Evolutionary conservation across 2,797 vertebrate genomes (phyloP).

Genomic region (Coregonus suidteri): DNA sequence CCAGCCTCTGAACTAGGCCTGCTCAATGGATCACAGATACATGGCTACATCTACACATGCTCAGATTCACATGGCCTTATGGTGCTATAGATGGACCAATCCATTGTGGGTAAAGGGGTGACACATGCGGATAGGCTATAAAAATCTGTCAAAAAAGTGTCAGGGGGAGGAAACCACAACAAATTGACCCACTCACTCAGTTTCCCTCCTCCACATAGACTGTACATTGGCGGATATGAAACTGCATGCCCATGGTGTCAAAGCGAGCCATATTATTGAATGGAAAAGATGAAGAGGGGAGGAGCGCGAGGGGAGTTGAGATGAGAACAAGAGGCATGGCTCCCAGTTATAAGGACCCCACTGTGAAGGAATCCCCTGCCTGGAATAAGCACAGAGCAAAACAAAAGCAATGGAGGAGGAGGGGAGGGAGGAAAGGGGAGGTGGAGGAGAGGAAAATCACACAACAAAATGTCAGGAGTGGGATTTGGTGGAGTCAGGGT

Average conservation of each 20-base stretch:
- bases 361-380: slow-evolving; percentile 70
- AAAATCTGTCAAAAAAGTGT: slow-evolving; percentile 47
- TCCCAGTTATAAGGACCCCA: slow-evolving; percentile 74
- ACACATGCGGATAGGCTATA: too few species aligned
- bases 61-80: slow-evolving; percentile 43
- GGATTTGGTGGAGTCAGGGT: slow-evolving; percentile 82
- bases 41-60: slow-evolving; percentile 25
- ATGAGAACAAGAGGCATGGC: slow-evolving; percentile 72
- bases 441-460: slow-evolving; percentile 56
- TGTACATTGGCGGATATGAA: slow-evolving; percentile 52
- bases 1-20: slow-evolving; percentile 34
- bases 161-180: slow-evolving; percentile 64
- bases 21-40: slow-evolving; percentile 28
- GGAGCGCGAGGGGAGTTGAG: slow-evolving; percentile 36
- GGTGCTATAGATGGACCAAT: slow-evolving; percentile 38
- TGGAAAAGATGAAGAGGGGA: slow-evolving; percentile 45
- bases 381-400: slow-evolving; percentile 62
- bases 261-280: slow-evolving; percentile 32
- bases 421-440: slow-evolving; percentile 47
- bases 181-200: slow-evolving; percentile 70
- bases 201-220: slow-evolving; percentile 68
- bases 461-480: slow-evolving; percentile 73
- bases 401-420: slow-evolving; percentile 67
- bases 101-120: slow-evolving; percentile 56
- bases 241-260: slow-evolving; percentile 63